These are phyloP conservation scores for Xenentodon cancila DNA, from an alignment of 2,797 vertebrate genomes.

Conservation along the genomic window DNA sequence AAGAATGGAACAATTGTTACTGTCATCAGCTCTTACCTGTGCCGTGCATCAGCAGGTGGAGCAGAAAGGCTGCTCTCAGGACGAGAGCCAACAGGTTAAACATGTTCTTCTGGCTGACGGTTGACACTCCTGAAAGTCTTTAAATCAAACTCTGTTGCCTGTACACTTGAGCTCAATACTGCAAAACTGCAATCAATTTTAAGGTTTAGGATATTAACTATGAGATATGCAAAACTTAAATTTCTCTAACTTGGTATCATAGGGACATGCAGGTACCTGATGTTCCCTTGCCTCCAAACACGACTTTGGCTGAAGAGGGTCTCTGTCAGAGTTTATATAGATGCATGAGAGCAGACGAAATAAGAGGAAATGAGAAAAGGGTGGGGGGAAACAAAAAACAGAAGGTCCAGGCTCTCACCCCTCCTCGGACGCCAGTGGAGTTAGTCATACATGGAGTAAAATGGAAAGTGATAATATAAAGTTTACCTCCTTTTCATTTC, in stretches of 20 bases:
- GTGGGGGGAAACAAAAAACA: constrained; percentile 13
- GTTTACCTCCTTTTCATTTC: not conserved
- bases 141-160: constrained; percentile 4
- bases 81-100: constrained; percentile 37
- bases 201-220: not conserved
- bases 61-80: constrained; percentile 43
- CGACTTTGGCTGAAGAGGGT: constrained; percentile 13
- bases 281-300: constrained; percentile 8
- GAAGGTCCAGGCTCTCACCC: constrained; percentile 23
- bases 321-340: constrained; percentile 72
- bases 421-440: constrained; percentile 12
- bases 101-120: constrained; percentile 36
- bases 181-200: not conserved
- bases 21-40: constrained; percentile 65
- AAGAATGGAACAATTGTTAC: not conserved
- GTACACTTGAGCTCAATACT: not conserved
- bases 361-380: constrained; percentile 45
- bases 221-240: not conserved
- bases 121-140: constrained; percentile 3
- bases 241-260: constrained; percentile 6
- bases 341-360: constrained; percentile 23
- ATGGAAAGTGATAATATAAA: constrained; percentile 9
- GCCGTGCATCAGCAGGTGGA: constrained; percentile 32
- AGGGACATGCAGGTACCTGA: constrained; percentile 11
- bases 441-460: constrained; percentile 31